phyloP scores from a whole-genome alignment of 2,113 vertebrate species.

The Mellivora capensis region DNA sequence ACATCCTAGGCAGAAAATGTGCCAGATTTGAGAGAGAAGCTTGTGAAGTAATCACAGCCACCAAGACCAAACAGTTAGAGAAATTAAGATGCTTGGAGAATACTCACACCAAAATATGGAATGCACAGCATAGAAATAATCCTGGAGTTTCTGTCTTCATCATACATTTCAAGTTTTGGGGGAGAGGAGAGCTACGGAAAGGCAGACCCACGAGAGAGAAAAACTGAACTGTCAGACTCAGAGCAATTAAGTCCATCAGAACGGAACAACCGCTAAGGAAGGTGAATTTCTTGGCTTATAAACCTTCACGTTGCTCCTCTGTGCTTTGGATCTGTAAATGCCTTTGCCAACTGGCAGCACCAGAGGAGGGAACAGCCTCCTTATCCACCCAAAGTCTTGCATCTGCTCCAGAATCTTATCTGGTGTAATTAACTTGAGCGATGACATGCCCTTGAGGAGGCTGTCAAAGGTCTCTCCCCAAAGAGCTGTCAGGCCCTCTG shows the following conservation, averaged over 20 bases:
- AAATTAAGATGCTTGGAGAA: neutral
- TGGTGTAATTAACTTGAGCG: constrained; percentile 37
- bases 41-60: constrained; percentile 27
- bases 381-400: neutral
- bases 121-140: neutral
- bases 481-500: neutral
- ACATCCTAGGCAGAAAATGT: neutral
- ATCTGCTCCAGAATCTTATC: neutral
- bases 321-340: constrained; percentile 67
- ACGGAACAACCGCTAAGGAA: constrained; percentile 65
- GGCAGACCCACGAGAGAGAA: neutral
- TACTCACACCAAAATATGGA: neutral
- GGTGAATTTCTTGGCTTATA: constrained; percentile 71
- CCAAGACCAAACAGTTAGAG: constrained; percentile 5
- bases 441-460: constrained; percentile 38
- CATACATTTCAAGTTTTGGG: neutral
- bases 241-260: constrained; percentile 61
- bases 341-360: neutral
- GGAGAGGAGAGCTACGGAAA: neutral
- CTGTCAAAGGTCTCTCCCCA: constrained; percentile 41
- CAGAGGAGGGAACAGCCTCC: neutral
- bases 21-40: constrained; percentile 25
- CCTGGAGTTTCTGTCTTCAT: neutral
- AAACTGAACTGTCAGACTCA: constrained; percentile 1
- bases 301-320: constrained; percentile 56